Base-by-base conservation (phyloP, 2,797 vertebrate species). In the Pangasius krempfi region DNA sequence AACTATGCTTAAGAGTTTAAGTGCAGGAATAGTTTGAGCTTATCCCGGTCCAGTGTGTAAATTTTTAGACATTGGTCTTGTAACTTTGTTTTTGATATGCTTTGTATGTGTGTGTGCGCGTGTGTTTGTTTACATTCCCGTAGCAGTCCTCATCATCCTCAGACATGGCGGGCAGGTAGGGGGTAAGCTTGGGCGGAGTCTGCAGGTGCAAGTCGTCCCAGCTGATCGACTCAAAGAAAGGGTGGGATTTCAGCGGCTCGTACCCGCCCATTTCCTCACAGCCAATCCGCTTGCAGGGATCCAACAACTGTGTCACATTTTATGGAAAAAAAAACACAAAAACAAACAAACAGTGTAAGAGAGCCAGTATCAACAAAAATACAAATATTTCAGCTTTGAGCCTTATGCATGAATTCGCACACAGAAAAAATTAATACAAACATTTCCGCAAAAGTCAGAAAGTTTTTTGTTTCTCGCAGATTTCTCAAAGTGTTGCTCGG, bases 81-180 rank as follows among this genome's bases (percentile, higher is more conserved):
- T 9, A 40, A 72, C 68, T 20, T 37, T 20, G 30, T 16, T 70
- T 33, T 18, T 0, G 33, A 8, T 68, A 13, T 60, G 25, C 66
- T 47, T 5, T 12, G 9, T 58, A 27, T 86, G 33, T 68, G 30
- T 58, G 33, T 86, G 33, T 70, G 30, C 54, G 33, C 5, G n/a
- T 37, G 56, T 14, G 81, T 27, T 30, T 8, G 92, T 96, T 95
- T 95, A 99, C 99, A 13, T 99, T 99, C 94, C 99, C 99, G 2
- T 99, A 99, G 96, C 98, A 99, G 94, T 99, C 99, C 93, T 99
- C 99, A 25, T 99, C 99, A 60, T 99, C 98, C 91, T 99, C 99
- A 0, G 98, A 99, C 99, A 99, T 99, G 78, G 99, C 99, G 1
- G 98, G 99, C 91, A 99, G 94, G 93, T 99, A 99, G 0, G 99